phyloP scores from a whole-genome alignment of 2,113 vertebrate species.

The Neotoma lepida region DNA sequence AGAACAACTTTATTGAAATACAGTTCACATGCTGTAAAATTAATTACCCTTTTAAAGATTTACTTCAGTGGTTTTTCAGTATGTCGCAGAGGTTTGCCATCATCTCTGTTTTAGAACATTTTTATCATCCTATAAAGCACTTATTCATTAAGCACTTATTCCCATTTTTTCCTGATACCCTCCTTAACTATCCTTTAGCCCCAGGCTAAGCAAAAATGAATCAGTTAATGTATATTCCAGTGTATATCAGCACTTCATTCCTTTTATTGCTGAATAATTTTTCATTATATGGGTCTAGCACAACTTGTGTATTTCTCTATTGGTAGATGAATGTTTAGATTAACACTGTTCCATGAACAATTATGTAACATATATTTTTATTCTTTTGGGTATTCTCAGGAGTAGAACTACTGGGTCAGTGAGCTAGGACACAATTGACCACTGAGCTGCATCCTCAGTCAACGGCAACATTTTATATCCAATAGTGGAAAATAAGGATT shows the following conservation, averaged over 20 bases:
- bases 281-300: neutral
- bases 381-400: neutral
- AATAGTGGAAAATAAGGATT: neutral
- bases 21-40: conserved; percentile 8
- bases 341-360: neutral
- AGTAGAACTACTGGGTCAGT: neutral
- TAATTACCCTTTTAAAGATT: neutral
- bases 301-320: neutral
- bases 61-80: neutral
- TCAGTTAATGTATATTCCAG: neutral
- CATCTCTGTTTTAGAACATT: conserved; percentile 9
- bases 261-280: neutral
- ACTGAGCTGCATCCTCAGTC: neutral
- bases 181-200: neutral
- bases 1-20: conserved; percentile 34
- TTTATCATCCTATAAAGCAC: conserved; percentile 13
- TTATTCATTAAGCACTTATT: neutral
- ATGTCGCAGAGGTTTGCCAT: neutral
- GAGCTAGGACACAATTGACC: neutral
- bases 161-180: neutral
- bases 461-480: neutral
- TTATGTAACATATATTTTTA: neutral
- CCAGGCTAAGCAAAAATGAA: neutral
- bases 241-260: conserved; percentile 1
- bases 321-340: neutral